Conservation (phyloP, 2,113 vertebrate species). For the Phylloscopus trochilus region DNA sequence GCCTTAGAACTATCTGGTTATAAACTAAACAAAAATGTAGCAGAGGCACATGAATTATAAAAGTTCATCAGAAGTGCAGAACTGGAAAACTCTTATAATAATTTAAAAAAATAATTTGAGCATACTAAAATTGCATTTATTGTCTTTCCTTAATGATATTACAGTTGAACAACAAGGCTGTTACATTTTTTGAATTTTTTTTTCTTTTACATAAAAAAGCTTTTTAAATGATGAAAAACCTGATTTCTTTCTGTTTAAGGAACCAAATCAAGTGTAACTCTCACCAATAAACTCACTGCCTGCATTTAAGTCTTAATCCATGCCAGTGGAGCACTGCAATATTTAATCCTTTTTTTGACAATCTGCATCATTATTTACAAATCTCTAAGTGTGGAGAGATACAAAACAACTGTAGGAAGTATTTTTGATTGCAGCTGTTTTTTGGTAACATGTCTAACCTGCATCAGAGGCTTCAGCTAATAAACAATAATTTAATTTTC, state of each 20-base stretch:
- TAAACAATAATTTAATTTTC: not conserved
- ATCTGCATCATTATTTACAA: slow-evolving; percentile 18
- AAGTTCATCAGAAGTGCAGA: not conserved
- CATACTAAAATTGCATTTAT: not conserved
- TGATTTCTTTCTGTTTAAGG: not conserved
- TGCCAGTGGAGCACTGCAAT: not conserved
- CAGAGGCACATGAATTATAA: not conserved
- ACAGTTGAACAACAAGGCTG: not conserved
- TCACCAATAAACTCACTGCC: slow-evolving; percentile 1
- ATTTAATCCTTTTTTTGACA: not conserved
- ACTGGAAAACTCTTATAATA: not conserved
- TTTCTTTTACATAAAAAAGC: not conserved
- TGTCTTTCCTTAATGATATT: not conserved
- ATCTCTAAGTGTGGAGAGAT: not conserved
- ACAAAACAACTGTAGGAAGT: not conserved
- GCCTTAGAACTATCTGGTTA: not conserved
- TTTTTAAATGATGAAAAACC: not conserved
- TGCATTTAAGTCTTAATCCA: not conserved
- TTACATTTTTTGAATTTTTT: not conserved
- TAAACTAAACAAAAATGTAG: not conserved
- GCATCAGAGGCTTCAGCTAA: not conserved
- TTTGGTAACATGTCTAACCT: not conserved
- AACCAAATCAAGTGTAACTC: not conserved
- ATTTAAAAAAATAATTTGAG: not conserved
- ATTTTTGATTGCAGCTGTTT: not conserved